Base-by-base conservation (phyloP, 2,888 invertebrate genomes). In the Pterobdella sp. region DNA sequence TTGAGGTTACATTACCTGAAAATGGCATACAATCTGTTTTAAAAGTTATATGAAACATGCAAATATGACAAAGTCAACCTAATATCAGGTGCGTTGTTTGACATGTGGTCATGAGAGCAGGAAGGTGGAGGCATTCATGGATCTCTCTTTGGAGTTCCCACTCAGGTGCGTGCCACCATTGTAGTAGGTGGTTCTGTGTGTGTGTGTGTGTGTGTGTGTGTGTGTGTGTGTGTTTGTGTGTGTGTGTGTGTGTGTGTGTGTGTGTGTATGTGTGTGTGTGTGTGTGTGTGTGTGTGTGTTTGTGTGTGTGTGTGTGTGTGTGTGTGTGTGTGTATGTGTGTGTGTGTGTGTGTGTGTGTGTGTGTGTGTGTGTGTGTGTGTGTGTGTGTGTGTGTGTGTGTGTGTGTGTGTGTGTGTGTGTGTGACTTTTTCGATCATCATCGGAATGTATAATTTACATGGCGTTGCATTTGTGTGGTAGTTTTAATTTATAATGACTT, bases 121-220 rank as follows among this genome's bases (percentile, higher is more conserved):
- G 60, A 79, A 79, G 14, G 77, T 76, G 68, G 83, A 83, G 75
- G 79, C 82, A 3, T 83, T 81, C 78, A 78, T 80, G 77, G 83
- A 83, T 75, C 77, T 83, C 42, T 81, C 81, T 1, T 76, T 83
- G 52, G 83, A 83, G 76, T 83, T 83, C 73, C 83, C 83, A 1
- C 73, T 79, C 32, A 74, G 80, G 36, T 83, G 80, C 76, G 82
- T 83, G 32, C 32, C 66, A 14, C 32, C 18, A 29, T n/a, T n/a
- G n/a, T n/a, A n/a, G 65, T 65, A 29, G 26, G 65, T 65, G 35
- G 26, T 29, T 65, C 22, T 65, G 10, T 65, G 35, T 65, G 10
- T 65, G 35, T 65, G 65, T 65, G 65, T 65, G 65, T 65, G 65
- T 65, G 65, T 65, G 65, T 65, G 65, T 65, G 35, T 65, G 65